Percentiles rank a stretch among this genome's conserved stretches.
These are phyloP conservation scores for Scolopax mira DNA, from an alignment of 2,113 vertebrate species.

Conservation along the genomic window DNA sequence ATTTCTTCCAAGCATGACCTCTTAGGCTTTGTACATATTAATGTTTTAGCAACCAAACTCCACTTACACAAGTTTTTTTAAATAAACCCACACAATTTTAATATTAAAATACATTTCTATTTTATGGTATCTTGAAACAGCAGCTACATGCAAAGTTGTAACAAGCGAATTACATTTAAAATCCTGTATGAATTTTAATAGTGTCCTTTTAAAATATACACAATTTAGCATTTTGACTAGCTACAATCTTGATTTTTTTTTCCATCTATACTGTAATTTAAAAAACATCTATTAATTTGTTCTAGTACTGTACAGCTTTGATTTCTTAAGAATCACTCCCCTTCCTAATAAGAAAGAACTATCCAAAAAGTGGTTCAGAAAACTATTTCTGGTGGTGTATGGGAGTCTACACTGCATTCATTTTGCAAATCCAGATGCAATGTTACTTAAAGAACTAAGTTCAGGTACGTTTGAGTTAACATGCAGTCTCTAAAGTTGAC, in stretches of 20 bases:
- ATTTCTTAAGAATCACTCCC: background rate
- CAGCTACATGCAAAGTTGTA: background rate
- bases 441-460: background rate
- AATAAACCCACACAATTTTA: background rate
- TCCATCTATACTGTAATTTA: background rate
- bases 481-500: background rate
- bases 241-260: background rate
- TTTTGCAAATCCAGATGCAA: background rate
- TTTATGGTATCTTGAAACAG: constrained; percentile 6
- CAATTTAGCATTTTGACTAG: background rate
- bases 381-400: background rate
- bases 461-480: accelerated
- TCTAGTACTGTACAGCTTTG: background rate
- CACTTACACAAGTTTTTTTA: background rate
- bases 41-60: background rate
- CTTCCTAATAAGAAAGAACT: background rate
- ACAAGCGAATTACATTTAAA: constrained; percentile 37
- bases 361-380: background rate
- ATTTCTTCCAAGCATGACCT: background rate
- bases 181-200: constrained; percentile 40
- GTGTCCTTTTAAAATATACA: background rate
- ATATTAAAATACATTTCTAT: constrained; percentile 4
- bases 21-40: background rate
- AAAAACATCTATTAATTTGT: background rate
- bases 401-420: background rate